These are phyloP conservation scores for Ptychoptera albimana DNA, from an alignment of 2,888 invertebrate species.

Conservation along the genomic window DNA sequence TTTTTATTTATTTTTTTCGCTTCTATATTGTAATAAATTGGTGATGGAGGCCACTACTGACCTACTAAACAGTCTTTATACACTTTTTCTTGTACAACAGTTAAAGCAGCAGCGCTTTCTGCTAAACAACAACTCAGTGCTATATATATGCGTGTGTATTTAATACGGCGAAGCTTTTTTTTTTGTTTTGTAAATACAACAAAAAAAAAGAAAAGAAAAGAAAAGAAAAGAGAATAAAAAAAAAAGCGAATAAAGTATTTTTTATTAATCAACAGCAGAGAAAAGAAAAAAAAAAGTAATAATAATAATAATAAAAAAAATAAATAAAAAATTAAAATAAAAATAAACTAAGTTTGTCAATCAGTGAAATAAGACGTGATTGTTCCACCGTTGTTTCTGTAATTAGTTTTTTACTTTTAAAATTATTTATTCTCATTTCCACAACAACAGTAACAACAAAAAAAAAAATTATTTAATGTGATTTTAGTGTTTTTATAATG, in stretches of 20 bases:
- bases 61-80: conserved; percentile 21
- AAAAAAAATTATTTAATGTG: too few species aligned
- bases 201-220: too few species aligned
- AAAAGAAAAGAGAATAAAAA: too few species aligned
- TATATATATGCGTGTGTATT: not conserved
- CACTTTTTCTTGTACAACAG: conserved; percentile 15
- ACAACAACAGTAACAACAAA: not conserved
- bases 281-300: too few species aligned
- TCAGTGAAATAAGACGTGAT: not conserved
- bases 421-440: not conserved
- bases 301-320: too few species aligned
- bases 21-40: not conserved
- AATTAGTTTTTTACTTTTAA: not conserved
- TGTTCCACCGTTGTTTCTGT: too few species aligned
- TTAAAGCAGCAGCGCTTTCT: conserved; percentile 12
- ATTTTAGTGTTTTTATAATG: too few species aligned
- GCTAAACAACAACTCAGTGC: not conserved
- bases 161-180: not conserved
- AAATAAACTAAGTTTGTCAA: not conserved
- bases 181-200: not conserved
- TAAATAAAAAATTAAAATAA: too few species aligned
- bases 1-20: not conserved
- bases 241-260: too few species aligned
- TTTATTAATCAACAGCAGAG: too few species aligned
- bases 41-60: conserved; percentile 23